A percentile compares a stretch with the other conserved stretches of the same genome.
Conservation (phyloP, 2,888 invertebrate genomes). For the Dicycla oo region DNA sequence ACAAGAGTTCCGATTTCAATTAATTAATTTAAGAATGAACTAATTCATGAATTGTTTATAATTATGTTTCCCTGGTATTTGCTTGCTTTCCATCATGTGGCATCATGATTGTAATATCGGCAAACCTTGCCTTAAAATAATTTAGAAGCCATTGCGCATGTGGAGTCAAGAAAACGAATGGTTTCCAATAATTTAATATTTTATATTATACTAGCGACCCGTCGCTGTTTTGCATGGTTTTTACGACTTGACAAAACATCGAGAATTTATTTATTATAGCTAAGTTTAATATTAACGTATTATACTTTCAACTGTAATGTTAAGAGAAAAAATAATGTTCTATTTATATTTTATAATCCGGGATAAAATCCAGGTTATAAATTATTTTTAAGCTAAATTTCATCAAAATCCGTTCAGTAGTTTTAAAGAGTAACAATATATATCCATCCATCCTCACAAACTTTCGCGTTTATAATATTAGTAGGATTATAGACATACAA, state of each 20-base stretch:
- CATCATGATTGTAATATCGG: too few relatives aligned
- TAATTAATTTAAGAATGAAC: neutral
- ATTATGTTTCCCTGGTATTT: too few relatives aligned
- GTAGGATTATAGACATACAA: too few relatives aligned
- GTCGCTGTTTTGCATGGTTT: neutral
- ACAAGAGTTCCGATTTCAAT: slow-evolving; percentile 13
- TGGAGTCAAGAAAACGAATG: neutral
- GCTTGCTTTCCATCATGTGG: neutral
- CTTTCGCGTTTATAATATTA: too few relatives aligned
- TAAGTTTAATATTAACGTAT: neutral
- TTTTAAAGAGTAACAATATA: too few relatives aligned
- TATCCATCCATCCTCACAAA: too few relatives aligned
- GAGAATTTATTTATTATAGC: neutral
- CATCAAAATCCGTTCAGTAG: too few relatives aligned
- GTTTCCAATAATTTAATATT: neutral
- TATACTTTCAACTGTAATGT: too few relatives aligned
- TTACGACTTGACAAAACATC: neutral
- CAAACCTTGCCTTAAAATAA: neutral
- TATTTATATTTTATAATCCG: too few relatives aligned
- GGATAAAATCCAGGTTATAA: too few relatives aligned
- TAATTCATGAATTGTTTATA: neutral
- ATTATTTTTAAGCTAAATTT: too few relatives aligned
- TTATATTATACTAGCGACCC: neutral
- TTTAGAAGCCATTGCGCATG: neutral
- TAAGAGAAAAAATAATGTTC: too few relatives aligned